These are phyloP conservation scores for Muraenolepis orangiensis DNA, from an alignment of 2,797 vertebrate genomes.

Conservation along the genomic window DNA sequence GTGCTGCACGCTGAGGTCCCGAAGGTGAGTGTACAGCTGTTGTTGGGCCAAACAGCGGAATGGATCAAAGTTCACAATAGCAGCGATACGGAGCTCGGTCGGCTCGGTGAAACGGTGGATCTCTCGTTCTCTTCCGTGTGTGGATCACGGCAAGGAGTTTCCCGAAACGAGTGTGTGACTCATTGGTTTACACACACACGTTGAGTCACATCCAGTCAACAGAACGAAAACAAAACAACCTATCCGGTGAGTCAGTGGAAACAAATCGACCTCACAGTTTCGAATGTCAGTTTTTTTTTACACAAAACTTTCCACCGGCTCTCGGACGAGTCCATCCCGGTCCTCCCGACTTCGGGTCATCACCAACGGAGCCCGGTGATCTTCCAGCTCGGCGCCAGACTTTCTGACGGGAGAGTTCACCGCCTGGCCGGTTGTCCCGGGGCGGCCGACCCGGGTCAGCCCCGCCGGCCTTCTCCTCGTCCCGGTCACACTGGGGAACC, in stretches of 20 bases:
- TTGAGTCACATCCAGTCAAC: neutral
- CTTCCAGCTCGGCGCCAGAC: constrained; percentile 16
- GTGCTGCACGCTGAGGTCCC: constrained; percentile 3
- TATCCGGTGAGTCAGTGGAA: neutral
- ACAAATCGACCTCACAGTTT: neutral
- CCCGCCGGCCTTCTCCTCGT: constrained; percentile 21
- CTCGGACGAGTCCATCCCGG: too few species aligned
- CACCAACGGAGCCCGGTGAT: neutral
- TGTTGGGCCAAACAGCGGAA: neutral
- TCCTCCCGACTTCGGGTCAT: too few species aligned
- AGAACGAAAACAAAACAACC: neutral
- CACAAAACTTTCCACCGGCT: too few species aligned
- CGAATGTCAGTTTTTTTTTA: neutral
- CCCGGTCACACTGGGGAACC: constrained; percentile 25
- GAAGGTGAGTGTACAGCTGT: neutral
- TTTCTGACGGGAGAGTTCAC: constrained; percentile 28
- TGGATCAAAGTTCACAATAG: neutral
- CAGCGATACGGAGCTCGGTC: neutral
- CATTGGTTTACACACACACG: neutral
- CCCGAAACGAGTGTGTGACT: neutral
- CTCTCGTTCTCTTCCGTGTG: neutral
- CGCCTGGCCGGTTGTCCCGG: constrained; percentile 37
- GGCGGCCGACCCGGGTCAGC: constrained; percentile 51
- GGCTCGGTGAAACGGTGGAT: too few species aligned
- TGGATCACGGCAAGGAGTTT: neutral